These are phyloP conservation scores for Dipodomys spectabilis DNA, from an alignment of 2,113 vertebrate species.

Conservation along the genomic window DNA sequence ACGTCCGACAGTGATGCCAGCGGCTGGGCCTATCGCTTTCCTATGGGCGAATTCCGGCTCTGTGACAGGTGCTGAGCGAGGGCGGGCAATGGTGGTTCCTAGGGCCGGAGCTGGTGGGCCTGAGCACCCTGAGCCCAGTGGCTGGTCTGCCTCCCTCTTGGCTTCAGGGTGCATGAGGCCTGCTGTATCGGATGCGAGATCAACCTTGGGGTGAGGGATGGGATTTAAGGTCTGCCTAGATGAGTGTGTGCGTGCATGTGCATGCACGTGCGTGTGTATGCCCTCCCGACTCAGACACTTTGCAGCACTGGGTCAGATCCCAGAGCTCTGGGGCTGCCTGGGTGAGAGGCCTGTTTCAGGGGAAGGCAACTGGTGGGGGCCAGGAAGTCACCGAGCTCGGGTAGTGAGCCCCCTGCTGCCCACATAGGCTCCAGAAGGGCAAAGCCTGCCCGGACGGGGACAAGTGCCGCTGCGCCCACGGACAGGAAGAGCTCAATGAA, in stretches of 20 bases:
- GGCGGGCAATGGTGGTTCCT: neutral
- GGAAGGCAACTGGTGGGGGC: neutral
- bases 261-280: no score
- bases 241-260: no score
- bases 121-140: no score
- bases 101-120: no score
- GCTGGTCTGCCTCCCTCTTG: no score
- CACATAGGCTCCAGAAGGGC: slow-evolving; percentile 87
- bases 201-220: no score
- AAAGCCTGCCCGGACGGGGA: slow-evolving; percentile 91
- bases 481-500: slow-evolving; percentile 93
- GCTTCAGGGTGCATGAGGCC: no score
- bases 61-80: slow-evolving; percentile 89
- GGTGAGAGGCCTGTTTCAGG: neutral
- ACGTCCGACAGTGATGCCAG: slow-evolving; percentile 93
- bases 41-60: slow-evolving; percentile 90
- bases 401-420: slow-evolving; percentile 48
- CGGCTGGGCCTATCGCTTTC: slow-evolving; percentile 95
- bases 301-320: neutral
- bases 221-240: no score
- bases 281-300: no score
- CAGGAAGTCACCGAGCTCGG: neutral
- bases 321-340: neutral
- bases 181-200: no score
- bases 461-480: slow-evolving; percentile 94